Base-by-base conservation (phyloP, 2,888 invertebrate genomes). In the Cosmopolites sordidus region DNA sequence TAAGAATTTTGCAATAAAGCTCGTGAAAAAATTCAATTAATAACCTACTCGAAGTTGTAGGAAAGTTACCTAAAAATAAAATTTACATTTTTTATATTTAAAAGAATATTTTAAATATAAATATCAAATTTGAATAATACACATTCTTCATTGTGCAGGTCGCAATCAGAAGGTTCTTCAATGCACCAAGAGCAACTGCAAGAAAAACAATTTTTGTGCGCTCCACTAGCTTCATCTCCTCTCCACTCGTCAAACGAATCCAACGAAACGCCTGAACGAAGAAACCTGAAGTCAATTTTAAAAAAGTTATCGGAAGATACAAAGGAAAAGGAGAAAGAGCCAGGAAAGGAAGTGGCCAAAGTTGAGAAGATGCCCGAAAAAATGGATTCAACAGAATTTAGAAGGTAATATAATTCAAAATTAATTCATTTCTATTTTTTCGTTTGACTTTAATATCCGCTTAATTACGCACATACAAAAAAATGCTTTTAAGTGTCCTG, bases 201-300 rank as follows among this genome's bases (percentile, higher is more conserved):
- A 9, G 67, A 69, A 45, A 65, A 64, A 49, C 63, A 66, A 50
- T 63, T 69, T 49, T 54, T 68, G 3, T 51, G 59, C 6, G 61
- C 67, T 4, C 69, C 67, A 1, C 51, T 68, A 14, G 62, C 63
- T 6, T 48, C 64, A 8, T 70, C 73, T 49, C 69, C 70, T 40
- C 73, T 77, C 1, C 70, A 71, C 56, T 71, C 77, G 1, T 79
- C 79, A 57, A 84, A 84, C 16, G 87, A 87, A 68, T 86, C 84
- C 17, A 89, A 90, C 69, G 92, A 92, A 75, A 92, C 92, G 0
- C 74, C 86, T 14, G 91, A 92, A 73, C 77, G 92, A 62, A 78
- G 87, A 65, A 86, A 87, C 63, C 75, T 92, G 39, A 92, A 92
- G 71, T 91, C 90, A 58, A 91, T 92, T 65, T 75, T 92, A 49